Percentiles rank a stretch among this genome's conserved stretches.
Conservation (phyloP, 2,113 vertebrate species). For the Sturnira hondurensis region DNA sequence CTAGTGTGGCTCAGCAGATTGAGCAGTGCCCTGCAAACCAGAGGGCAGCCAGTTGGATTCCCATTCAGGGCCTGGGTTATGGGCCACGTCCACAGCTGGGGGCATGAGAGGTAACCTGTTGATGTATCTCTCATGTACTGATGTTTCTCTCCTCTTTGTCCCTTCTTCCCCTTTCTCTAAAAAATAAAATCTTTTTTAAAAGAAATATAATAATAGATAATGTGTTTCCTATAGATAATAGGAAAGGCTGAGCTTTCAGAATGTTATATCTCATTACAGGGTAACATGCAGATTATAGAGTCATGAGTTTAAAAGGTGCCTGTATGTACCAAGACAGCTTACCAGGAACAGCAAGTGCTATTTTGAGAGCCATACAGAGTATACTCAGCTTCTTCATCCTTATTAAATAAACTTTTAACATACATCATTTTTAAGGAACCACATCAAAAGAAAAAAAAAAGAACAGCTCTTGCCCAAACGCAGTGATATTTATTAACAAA, state of each 20-base stretch:
- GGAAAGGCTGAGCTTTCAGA: not conserved
- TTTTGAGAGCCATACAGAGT: not conserved
- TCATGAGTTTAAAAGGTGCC: not conserved
- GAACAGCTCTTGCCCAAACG: not conserved
- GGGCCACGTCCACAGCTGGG: too few species aligned
- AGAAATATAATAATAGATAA: not conserved
- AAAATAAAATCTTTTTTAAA: not conserved
- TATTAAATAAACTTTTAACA: constrained; percentile 2
- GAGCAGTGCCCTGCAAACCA: too few species aligned
- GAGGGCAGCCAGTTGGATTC: too few species aligned
- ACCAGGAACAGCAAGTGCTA: not conserved
- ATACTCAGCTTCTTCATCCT: not conserved
- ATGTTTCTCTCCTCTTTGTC: too few species aligned
- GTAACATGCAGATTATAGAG: not conserved
- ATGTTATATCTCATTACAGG: not conserved
- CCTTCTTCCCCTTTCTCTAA: too few species aligned
- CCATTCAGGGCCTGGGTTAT: too few species aligned
- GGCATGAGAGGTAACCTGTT: too few species aligned
- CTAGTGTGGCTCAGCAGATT: too few species aligned
- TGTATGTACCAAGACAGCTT: not conserved
- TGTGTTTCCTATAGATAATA: not conserved
- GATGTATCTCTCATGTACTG: too few species aligned
- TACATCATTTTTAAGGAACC: not conserved
- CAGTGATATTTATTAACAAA: not conserved
- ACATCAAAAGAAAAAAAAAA: not conserved